phyloP scores from a whole-genome alignment of 2,797 vertebrate genomes.

The Dicrostonyx torquatus region DNA sequence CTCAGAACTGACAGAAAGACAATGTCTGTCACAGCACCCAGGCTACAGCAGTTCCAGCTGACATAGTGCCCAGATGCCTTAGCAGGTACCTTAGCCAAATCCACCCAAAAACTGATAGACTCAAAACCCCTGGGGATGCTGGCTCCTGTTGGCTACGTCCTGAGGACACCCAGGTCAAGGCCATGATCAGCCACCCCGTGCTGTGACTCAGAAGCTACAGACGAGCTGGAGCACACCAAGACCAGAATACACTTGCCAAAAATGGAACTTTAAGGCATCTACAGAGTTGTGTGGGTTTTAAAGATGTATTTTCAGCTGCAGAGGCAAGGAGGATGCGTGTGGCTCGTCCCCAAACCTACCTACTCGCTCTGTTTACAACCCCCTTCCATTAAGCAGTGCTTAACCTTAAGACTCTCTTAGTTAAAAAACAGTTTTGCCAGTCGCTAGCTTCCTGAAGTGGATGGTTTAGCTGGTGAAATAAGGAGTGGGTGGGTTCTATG shows the following conservation, averaged over 20 bases:
- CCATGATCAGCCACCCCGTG: not conserved
- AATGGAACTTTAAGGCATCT: slow-evolving; percentile 74
- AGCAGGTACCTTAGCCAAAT: not conserved
- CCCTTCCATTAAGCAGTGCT: slow-evolving; percentile 56
- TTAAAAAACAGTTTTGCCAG: slow-evolving; percentile 56
- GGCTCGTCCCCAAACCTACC: slow-evolving; percentile 72
- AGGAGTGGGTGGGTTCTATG: not conserved
- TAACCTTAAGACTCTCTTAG: slow-evolving; percentile 67
- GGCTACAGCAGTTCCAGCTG: not conserved
- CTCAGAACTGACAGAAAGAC: not conserved
- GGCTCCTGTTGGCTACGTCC: not conserved
- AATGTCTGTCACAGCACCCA: not conserved
- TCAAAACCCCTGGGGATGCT: not conserved
- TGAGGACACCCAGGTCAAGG: slow-evolving; percentile 20
- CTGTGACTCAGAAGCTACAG: slow-evolving; percentile 63
- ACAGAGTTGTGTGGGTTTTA: slow-evolving; percentile 76
- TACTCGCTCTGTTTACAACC: slow-evolving; percentile 48
- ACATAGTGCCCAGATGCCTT: not conserved
- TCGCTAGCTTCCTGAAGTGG: slow-evolving; percentile 28
- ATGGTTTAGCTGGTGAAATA: slow-evolving; percentile 48
- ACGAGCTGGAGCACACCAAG: slow-evolving; percentile 67
- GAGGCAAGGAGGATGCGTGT: slow-evolving; percentile 35
- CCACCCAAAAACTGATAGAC: not conserved
- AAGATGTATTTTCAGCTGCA: slow-evolving; percentile 75
- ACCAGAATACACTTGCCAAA: slow-evolving; percentile 75